Base-by-base conservation (phyloP, 92 coral and sea anemone genomes). In the Epizoanthus illoricatus region DNA sequence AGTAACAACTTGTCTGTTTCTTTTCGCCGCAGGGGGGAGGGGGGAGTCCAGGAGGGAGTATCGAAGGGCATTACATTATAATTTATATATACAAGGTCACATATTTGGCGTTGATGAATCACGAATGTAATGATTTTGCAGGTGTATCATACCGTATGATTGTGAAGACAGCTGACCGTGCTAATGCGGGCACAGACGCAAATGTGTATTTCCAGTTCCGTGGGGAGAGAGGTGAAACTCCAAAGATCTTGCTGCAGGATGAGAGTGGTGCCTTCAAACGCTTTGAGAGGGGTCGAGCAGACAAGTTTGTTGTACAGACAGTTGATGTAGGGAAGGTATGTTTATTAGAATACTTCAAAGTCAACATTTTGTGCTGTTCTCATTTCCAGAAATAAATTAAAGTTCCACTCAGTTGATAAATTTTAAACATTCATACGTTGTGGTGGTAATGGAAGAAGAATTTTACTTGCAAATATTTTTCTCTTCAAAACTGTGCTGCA, bases 281-380 rank as follows among this genome's bases (percentile, higher is more conserved):
- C 58, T 96, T 96, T 87, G 96, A 91, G 70, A 63, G 86, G 9
- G 92, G 94, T 36, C 85, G 98, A 75, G 98, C 98, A 23, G 98
- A 96, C 80, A 88, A 93, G 89, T 96, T 96, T 85, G 91, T 92
- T 49, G 92, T 96, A 16, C 96, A 93, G 60, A 94, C 98, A 2
- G 90, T 85, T 13, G 98, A 96, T 75, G 95, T 96, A 13, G 98
- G 98, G 43, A 93, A 91, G 94, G 98, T 96, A 71, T 7, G 2
- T 11, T 9, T 52, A 52, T 10, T 52, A 52, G 2, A 15, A 10
- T 52, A 6, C 9, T 45, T 45, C 52, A 6, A 9, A 45, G 52
- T 45, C 52, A 45, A 45, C 52, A 45, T 1, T 45, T 45, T 45
- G 52, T 45, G 52, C 10, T 45, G 36, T 10, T 4, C 52, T 45